Base-by-base conservation (phyloP, 2,113 vertebrate genomes). In the Capreolus pygargus region DNA sequence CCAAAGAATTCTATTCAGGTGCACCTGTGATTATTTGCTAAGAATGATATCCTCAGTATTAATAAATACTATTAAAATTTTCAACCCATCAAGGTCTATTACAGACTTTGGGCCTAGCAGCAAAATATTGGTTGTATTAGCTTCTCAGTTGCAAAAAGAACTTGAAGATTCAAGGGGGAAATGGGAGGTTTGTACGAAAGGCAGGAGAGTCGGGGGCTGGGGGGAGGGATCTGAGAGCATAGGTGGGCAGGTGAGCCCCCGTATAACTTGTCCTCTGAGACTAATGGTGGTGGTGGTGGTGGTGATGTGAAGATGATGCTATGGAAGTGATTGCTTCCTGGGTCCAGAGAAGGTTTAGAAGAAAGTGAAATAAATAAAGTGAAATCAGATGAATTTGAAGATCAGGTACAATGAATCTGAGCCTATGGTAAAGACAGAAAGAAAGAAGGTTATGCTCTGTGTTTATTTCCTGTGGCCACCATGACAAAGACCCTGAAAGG, bases 1-100 rank as follows among this genome's bases (percentile, higher is more conserved):
- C 19, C 47, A 74, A 95, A 64, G 45, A 91, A 47, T 91, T 95
- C 86, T 78, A 70, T n/a, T 92, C 21, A 90, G 47, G 74, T 87
- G 12, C 1, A 14, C 58, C 61, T 83, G 30, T 16, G 21, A 45
- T n/a, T 93, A 50, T 93, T 93, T 83, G 45, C 76, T 57, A 83
- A 76, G 83, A 84, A 74, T 21, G 19, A 7, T 57, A 55, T 5
- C 36, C 45, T 95, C 39, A 30, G 30, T 47, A 52, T 25, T 61
- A 61, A 84, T 92, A 87, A 67, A 45, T 45, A 74, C 27, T 82
- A 45, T 78, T 58, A n/a, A 81, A 92, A 87, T 8, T 70, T 70
- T 45, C 47, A 52, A 5, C 6, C 60, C 83, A 82, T 28, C 30
- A 2, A 7, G 4, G 7, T 45, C 76, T 17, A 5, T 74, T 50